Evolutionary conservation across 1,140 invertebrate genomes (phyloP).

Genomic region (Aphelinus certus): DNA sequence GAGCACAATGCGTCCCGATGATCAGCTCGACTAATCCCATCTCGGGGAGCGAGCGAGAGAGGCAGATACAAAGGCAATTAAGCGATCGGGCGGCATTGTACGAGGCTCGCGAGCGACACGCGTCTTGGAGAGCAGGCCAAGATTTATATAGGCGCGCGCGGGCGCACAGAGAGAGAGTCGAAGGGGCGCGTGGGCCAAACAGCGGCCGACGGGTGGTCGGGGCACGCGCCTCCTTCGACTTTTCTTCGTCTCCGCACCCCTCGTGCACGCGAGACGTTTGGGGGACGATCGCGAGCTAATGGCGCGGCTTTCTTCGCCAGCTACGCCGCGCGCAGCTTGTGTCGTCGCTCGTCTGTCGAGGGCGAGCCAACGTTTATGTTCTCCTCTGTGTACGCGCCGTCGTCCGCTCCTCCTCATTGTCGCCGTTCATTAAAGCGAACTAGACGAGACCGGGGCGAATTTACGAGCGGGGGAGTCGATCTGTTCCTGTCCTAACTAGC

Average conservation of each 20-base stretch:
- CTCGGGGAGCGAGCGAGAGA: not conserved
- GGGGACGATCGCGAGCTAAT: too few relatives aligned
- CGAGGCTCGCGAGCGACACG: not conserved
- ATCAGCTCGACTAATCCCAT: not conserved
- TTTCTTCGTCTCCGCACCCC: not conserved
- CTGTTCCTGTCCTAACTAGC: too few relatives aligned
- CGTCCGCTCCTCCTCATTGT: too few relatives aligned
- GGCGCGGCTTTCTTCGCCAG: too few relatives aligned
- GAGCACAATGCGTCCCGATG: too few relatives aligned
- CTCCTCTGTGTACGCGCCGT: too few relatives aligned
- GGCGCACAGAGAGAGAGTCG: not conserved
- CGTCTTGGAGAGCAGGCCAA: not conserved
- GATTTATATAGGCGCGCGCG: not conserved
- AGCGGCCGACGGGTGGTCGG: conserved; percentile 48
- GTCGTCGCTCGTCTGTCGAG: too few relatives aligned
- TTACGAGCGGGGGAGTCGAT: too few relatives aligned
- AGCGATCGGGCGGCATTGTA: conserved; percentile 1
- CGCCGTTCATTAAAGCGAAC: too few relatives aligned
- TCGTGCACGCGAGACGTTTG: not conserved
- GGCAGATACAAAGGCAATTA: conserved; percentile 13
- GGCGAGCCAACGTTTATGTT: too few relatives aligned
- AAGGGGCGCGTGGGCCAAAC: conserved; percentile 46
- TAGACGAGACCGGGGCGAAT: too few relatives aligned
- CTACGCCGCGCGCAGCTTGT: too few relatives aligned
- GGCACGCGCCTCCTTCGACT: conserved; percentile 32